Conservation (phyloP, 30 jellyfish, hydroid and myxozoan species). For the Pseudorhiza aurosa region DNA sequence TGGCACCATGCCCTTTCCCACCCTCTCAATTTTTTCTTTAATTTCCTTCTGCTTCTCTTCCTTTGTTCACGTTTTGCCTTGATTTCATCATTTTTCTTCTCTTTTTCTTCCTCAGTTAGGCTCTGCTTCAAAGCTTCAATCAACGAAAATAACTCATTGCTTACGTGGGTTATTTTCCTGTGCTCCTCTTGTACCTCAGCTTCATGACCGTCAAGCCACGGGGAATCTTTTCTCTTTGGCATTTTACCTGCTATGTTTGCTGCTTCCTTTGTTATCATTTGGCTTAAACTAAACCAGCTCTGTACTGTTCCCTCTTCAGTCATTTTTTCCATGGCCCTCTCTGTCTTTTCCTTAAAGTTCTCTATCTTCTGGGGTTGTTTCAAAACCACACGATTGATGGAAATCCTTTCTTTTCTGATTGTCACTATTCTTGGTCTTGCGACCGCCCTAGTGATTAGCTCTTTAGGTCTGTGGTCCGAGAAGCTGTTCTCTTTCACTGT, state of each 20-base stretch:
- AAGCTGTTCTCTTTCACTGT: not conserved
- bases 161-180: not conserved
- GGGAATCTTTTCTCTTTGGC: conserved; percentile 1
- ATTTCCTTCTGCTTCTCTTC: not conserved
- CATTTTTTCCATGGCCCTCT: not conserved
- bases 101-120: not conserved
- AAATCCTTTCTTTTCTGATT: not conserved
- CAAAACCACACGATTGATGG: not conserved
- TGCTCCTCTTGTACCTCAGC: conserved; percentile 3
- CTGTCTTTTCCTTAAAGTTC: not conserved
- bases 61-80: not conserved
- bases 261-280: not conserved
- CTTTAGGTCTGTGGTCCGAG: not conserved
- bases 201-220: not conserved
- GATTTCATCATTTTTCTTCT: not conserved
- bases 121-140: not conserved
- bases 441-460: not conserved
- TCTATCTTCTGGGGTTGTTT: not conserved
- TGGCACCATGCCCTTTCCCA: too few species aligned
- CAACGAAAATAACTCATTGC: not conserved
- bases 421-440: not conserved
- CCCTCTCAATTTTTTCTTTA: not conserved
- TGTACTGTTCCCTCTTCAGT: not conserved
- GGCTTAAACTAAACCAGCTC: conserved; percentile 2
- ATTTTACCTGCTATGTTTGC: not conserved